phyloP scores from a whole-genome alignment of 2,888 invertebrate species.

The Pheosia gnoma region DNA sequence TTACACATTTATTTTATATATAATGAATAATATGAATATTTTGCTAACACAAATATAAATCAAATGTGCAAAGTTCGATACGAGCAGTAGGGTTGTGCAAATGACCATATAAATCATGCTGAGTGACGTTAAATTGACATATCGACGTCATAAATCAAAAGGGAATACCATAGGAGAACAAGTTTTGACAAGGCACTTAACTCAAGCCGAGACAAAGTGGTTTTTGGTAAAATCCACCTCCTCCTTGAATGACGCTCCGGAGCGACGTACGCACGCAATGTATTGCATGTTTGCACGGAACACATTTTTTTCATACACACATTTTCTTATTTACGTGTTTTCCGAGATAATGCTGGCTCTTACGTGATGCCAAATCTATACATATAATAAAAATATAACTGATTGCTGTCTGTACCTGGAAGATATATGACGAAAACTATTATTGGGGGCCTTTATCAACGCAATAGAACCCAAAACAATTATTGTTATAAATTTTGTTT shows the following conservation, averaged over 20 bases:
- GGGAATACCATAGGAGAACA: slow-evolving; percentile 72
- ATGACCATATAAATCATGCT: slow-evolving; percentile 78
- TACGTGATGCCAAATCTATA: too few relatives aligned
- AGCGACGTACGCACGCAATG: slow-evolving; percentile 12
- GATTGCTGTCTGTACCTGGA: too few relatives aligned
- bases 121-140: slow-evolving; percentile 79
- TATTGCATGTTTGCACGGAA: background rate
- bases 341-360: background rate
- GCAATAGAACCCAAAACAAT: too few relatives aligned
- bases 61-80: slow-evolving; percentile 29
- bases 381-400: too few relatives aligned
- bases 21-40: slow-evolving; percentile 5
- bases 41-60: slow-evolving; percentile 16
- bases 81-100: slow-evolving; percentile 54
- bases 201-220: slow-evolving; percentile 62
- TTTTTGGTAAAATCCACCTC: slow-evolving; percentile 57
- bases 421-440: too few relatives aligned
- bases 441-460: too few relatives aligned
- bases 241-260: slow-evolving; percentile 14
- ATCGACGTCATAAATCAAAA: slow-evolving; percentile 80
- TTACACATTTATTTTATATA: too few relatives aligned
- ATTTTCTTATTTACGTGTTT: too few relatives aligned
- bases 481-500: too few relatives aligned
- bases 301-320: background rate
- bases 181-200: slow-evolving; percentile 80